A percentile compares a stretch with the other conserved stretches of the same genome.
These are phyloP conservation scores for Horisme vitalbata DNA, from an alignment of 2,888 invertebrate species.

Conservation along the genomic window DNA sequence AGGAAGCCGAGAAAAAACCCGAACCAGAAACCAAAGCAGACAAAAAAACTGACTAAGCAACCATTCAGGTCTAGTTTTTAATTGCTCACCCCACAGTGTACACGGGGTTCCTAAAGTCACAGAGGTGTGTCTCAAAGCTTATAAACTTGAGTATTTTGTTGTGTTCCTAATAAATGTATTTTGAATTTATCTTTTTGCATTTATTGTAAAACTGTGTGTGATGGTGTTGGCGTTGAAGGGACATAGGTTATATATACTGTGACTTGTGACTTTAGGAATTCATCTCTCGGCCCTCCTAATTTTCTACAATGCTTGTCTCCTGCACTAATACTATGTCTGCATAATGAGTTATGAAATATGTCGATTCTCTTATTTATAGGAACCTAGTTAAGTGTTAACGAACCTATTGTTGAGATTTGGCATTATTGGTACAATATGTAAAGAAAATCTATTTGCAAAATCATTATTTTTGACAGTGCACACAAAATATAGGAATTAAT, in stretches of 20 bases:
- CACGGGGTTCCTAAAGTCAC: constrained; percentile 72
- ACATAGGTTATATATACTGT: constrained; percentile 41
- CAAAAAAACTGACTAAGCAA: constrained; percentile 74
- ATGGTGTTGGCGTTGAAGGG: constrained; percentile 44
- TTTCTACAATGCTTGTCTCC: constrained; percentile 49
- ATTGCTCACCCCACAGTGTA: constrained; percentile 72
- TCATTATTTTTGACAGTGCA: constrained; percentile 59
- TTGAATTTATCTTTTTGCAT: constrained; percentile 52
- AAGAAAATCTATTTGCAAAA: constrained; percentile 47
- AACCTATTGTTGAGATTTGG: constrained; percentile 56
- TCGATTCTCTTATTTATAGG: constrained; percentile 48
- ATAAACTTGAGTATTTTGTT: constrained; percentile 58
- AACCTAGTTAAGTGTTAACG: constrained; percentile 57
- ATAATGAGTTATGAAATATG: constrained; percentile 48
- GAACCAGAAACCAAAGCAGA: constrained; percentile 80
- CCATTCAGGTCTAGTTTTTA: constrained; percentile 66
- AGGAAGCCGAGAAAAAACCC: constrained; percentile 59
- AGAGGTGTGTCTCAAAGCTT: constrained; percentile 61
- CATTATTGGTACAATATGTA: constrained; percentile 45
- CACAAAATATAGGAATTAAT: constrained; percentile 45
- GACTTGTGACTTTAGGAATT: constrained; percentile 73
- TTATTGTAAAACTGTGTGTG: constrained; percentile 53
- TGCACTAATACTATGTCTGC: constrained; percentile 43
- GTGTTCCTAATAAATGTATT: constrained; percentile 68
- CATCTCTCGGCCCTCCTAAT: constrained; percentile 46